Base-by-base conservation (phyloP, 2,113 vertebrate genomes). In the Monopterus albus region DNA sequence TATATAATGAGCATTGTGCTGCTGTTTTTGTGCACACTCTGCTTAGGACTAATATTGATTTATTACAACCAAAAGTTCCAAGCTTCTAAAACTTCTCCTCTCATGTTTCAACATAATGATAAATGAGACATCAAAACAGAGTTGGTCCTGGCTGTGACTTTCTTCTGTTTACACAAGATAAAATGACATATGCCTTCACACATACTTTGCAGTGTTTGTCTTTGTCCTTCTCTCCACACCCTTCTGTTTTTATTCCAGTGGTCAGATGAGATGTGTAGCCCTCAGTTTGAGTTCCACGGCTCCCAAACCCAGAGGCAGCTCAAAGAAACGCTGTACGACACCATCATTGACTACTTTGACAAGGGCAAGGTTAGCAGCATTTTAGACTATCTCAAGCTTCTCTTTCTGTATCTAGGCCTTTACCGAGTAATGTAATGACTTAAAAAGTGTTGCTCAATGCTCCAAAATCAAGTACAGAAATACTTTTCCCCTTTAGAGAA, bases 271-370 rank as follows among this genome's bases (percentile, higher is more conserved):
- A 90, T 73, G 70, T 98, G 96, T 1, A 89, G 91, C 1, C 95
- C 95, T 0, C 97, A 98, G 74, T 93, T 98, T 88, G 96, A 98
- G 85, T 95, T 93, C 81, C 94, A 95, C 59, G 90, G 94, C 75
- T 94, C 95, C 0, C 95, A 96, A 88, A 97, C 96, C 0, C 96
- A 98, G 63, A 93, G 98, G 2, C 97, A 98, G 82, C 93, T 98
- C 76, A 99, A 99, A 85, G 98, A 98, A 87, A 92, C 87, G 0
- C 92, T 99, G 42, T 98, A 98, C 5, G 95, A 96, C 77, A 96
- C 91, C 91, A 99, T 98, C 89, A 97, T 99, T 78, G 94, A 95
- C 65, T 98, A 99, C 91, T 98, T 99, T 63, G 96, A 99, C 93
- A 96, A 97, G 92, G 98, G 98, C 89, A 99, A 99, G 96, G 98